These are phyloP conservation scores for Trichopoda pennipes DNA, from an alignment of 2,888 invertebrate genomes.

Conservation along the genomic window DNA sequence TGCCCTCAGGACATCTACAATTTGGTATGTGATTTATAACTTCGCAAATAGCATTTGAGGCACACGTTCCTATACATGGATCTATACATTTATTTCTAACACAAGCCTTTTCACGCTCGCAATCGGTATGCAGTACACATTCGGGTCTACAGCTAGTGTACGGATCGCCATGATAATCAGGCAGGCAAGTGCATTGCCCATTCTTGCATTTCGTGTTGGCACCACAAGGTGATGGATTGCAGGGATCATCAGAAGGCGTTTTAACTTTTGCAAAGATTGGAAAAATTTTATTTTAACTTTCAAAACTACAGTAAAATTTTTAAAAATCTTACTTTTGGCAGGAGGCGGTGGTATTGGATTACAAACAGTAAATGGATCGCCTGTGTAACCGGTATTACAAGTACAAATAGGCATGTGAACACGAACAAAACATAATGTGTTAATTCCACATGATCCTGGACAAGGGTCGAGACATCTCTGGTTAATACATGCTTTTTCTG, in stretches of 20 bases:
- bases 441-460: slow-evolving; percentile 85
- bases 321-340: slow-evolving; percentile 74
- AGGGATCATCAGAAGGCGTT: slow-evolving; percentile 82
- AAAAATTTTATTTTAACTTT: neutral
- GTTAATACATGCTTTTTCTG: slow-evolving; percentile 87
- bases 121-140: slow-evolving; percentile 87
- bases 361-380: slow-evolving; percentile 85
- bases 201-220: slow-evolving; percentile 86
- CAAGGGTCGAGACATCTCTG: slow-evolving; percentile 88
- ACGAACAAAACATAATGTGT: slow-evolving; percentile 85
- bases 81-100: slow-evolving; percentile 87
- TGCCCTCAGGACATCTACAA: slow-evolving; percentile 83
- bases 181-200: slow-evolving; percentile 86
- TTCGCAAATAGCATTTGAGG: slow-evolving; percentile 86
- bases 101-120: slow-evolving; percentile 86
- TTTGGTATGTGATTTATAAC: slow-evolving; percentile 89
- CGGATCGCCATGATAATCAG: slow-evolving; percentile 87
- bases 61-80: slow-evolving; percentile 89
- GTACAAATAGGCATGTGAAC: slow-evolving; percentile 87
- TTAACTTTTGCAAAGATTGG: slow-evolving; percentile 67
- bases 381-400: slow-evolving; percentile 84
- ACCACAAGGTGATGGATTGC: slow-evolving; percentile 87
- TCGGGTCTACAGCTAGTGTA: slow-evolving; percentile 87
- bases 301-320: neutral
- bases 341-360: slow-evolving; percentile 80